Percentiles rank a stretch among this genome's conserved stretches.
phyloP scores from a whole-genome alignment of 1,140 invertebrate genomes.

The Prorops nasuta region DNA sequence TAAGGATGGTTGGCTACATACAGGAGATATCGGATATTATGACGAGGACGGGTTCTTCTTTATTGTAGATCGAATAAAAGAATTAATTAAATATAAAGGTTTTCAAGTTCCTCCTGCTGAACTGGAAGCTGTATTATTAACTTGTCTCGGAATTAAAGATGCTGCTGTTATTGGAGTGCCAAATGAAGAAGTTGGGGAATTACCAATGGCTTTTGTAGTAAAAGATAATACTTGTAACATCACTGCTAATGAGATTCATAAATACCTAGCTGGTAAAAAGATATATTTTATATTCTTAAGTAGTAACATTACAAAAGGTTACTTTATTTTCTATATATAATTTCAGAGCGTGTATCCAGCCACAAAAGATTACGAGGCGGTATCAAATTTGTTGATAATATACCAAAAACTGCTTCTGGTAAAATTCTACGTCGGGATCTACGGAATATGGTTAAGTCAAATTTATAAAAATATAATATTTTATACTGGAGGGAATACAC shows the following conservation, averaged over 20 bases:
- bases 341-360: constrained; percentile 44
- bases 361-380: constrained; percentile 62
- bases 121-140: constrained; percentile 66
- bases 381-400: constrained; percentile 62
- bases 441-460: constrained; percentile 40
- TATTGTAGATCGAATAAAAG: constrained; percentile 73
- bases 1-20: constrained; percentile 69
- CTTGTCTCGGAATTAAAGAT: constrained; percentile 67
- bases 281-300: background rate
- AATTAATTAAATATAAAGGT: constrained; percentile 73
- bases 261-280: constrained; percentile 53
- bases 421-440: constrained; percentile 67
- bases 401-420: constrained; percentile 67
- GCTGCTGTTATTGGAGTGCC: constrained; percentile 72
- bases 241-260: constrained; percentile 53
- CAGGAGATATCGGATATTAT: constrained; percentile 70
- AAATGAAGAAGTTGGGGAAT: constrained; percentile 65
- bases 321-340: constrained; percentile 4
- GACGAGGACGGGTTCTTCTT: constrained; percentile 66
- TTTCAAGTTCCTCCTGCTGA: constrained; percentile 56
- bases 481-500: too few relatives aligned
- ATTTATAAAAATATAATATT: constrained; percentile 25
- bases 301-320: background rate
- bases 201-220: constrained; percentile 71
- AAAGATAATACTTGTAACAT: constrained; percentile 48